Conservation (phyloP, 1,140 invertebrate species). For the Varroa destructor region DNA sequence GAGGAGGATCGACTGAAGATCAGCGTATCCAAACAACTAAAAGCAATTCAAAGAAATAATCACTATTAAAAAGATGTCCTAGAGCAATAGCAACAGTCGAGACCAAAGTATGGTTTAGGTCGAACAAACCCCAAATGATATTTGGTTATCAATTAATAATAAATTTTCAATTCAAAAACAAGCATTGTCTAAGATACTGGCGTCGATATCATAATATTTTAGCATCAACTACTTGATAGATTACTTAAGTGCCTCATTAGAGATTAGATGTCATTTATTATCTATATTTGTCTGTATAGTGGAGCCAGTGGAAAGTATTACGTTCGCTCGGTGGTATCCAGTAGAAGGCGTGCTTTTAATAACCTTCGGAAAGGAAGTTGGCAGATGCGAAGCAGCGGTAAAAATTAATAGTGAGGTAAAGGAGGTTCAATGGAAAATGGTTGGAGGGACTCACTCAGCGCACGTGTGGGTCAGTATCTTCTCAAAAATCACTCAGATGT, state of each 20-base stretch:
- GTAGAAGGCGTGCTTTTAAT: neutral
- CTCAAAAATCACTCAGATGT: neutral
- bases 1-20: too few species aligned
- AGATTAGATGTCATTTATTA: neutral
- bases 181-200: too few species aligned
- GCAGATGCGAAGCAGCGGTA: neutral
- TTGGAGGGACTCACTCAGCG: neutral
- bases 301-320: neutral
- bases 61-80: too few species aligned
- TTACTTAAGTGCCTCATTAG: neutral
- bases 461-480: constrained; percentile 4
- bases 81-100: too few species aligned
- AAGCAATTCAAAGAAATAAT: too few species aligned
- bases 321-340: neutral
- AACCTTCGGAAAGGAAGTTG: neutral
- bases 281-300: neutral
- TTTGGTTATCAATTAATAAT: too few species aligned
- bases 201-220: too few species aligned
- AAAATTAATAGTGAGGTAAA: neutral
- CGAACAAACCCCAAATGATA: too few species aligned
- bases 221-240: too few species aligned
- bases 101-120: too few species aligned
- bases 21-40: too few species aligned
- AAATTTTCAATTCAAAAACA: too few species aligned
- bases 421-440: neutral